Percentiles rank a stretch among this genome's conserved stretches.
phyloP scores from a whole-genome alignment of 1,140 invertebrate genomes.

The Drosophila ficusphila region DNA sequence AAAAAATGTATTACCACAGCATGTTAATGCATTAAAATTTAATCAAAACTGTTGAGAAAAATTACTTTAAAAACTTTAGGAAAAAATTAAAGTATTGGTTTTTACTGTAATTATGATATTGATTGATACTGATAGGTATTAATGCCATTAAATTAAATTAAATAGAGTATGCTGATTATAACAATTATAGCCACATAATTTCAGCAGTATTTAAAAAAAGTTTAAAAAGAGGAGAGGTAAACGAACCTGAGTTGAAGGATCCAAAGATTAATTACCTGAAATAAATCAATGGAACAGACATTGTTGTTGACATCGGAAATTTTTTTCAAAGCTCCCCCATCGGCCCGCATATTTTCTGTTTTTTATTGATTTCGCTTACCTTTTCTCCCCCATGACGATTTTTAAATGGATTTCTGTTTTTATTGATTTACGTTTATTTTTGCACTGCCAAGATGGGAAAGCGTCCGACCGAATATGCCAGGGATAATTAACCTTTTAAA shows the following conservation, averaged over 20 bases:
- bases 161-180: too few relatives aligned
- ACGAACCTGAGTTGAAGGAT: not conserved
- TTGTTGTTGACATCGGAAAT: conserved; percentile 9
- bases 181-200: too few relatives aligned
- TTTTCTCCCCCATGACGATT: not conserved
- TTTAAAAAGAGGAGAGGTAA: too few relatives aligned
- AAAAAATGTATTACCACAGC: conserved; percentile 44
- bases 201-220: too few relatives aligned
- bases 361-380: conserved; percentile 45
- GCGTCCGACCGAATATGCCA: conserved; percentile 73
- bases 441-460: conserved; percentile 43
- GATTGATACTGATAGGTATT: too few relatives aligned
- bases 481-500: conserved; percentile 81
- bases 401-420: conserved; percentile 41
- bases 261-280: not conserved
- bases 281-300: not conserved
- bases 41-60: conserved; percentile 11
- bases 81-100: too few relatives aligned
- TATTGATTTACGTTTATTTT: conserved; percentile 60
- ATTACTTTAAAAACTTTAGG: not conserved
- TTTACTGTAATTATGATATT: too few relatives aligned
- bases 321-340: not conserved
- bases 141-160: too few relatives aligned
- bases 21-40: conserved; percentile 52
- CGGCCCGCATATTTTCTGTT: not conserved